Evolutionary conservation across 2,797 vertebrate species (phyloP).

Genomic region (Bradypus variegatus): DNA sequence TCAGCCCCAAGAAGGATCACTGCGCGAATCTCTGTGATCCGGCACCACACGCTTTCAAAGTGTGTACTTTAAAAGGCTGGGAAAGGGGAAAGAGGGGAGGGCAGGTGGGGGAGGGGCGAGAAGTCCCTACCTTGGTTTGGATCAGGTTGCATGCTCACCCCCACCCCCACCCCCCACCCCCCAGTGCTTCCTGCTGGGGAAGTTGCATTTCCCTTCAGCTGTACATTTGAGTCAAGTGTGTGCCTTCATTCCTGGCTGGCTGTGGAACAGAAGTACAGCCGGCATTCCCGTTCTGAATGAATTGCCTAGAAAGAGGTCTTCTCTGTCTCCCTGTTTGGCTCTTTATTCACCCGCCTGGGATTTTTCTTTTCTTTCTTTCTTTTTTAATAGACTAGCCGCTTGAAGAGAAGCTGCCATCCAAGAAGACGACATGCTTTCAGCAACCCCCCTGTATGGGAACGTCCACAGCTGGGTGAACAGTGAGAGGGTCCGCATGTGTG

Average conservation of each 20-base stretch:
- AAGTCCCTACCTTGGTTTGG: not conserved
- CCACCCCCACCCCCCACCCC: conserved; percentile 61
- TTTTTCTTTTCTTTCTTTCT: not conserved
- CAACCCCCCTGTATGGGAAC: conserved; percentile 84
- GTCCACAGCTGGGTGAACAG: conserved; percentile 86
- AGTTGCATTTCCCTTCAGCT: conserved; percentile 51
- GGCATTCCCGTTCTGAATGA: conserved; percentile 60
- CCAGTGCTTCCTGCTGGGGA: conserved; percentile 45
- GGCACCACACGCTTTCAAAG: not conserved
- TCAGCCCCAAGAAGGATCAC: not conserved
- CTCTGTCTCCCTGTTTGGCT: conserved; percentile 56
- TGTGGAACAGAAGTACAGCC: conserved; percentile 62
- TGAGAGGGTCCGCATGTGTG: conserved; percentile 84
- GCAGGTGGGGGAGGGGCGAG: too few species aligned
- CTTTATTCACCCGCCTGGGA: conserved; percentile 67
- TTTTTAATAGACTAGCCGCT: conserved; percentile 72
- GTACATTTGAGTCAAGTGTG: not conserved
- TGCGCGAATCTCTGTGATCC: not conserved
- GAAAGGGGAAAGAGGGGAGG: not conserved
- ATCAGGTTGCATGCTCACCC: conserved; percentile 59
- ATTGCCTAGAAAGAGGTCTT: conserved; percentile 66
- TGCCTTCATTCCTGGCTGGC: conserved; percentile 63
- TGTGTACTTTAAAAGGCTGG: conserved; percentile 32
- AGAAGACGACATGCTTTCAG: conserved; percentile 82
- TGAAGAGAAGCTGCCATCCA: conserved; percentile 70